Evolutionary conservation across 1,140 invertebrate genomes (phyloP), one percentile per base, ranked within the genome.

Genomic region (Muscidifurax raptorellus): DNA sequence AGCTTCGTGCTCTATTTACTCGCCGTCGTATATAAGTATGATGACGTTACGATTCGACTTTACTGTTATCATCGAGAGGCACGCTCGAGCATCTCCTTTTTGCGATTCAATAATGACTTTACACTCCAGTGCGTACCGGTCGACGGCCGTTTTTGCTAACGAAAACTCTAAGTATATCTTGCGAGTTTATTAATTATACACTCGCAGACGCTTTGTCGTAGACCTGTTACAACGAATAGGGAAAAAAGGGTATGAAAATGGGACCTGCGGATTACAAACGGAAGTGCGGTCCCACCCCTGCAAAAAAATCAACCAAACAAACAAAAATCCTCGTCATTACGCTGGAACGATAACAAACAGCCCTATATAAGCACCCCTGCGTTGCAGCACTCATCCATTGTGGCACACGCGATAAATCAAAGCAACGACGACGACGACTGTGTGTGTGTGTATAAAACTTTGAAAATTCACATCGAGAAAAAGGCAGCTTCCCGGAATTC

Each of bases 71-170:
- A 59, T n/a, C 12, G 22, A 64, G 22, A 64, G 12, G n/a, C n/a
- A 27, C 25, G 30, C 25, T 69, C 4, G n/a, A n/a, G 1, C n/a
- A 18, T 59, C 52, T 28, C 27, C 7, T 71, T 71, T 83, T 83
- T 83, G 44, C 59, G 47, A 44, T 69, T 44, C 36, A 12, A 69
- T 75, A 67, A 47, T 83, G 81, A 83, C 81, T 83, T 36, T 75
- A n/a, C 69, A 32, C 15, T 44, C 30, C 2, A 28, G 15, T 81
- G 15, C 9, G 9, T 22, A 72, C n/a, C n/a, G n/a, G n/a, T n/a
- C n/a, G n/a, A n/a, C 52, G 52, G 4, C 18, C 15, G 18, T 59
- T n/a, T 7, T 59, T n/a, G 52, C 22, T 4, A 22, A 59, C 32
- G 1, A 7, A 13, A 59, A 25, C 18, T 47, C n/a, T 59, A 0